Conservation (phyloP, 2,888 invertebrate species). For the Timema cristinae region DNA sequence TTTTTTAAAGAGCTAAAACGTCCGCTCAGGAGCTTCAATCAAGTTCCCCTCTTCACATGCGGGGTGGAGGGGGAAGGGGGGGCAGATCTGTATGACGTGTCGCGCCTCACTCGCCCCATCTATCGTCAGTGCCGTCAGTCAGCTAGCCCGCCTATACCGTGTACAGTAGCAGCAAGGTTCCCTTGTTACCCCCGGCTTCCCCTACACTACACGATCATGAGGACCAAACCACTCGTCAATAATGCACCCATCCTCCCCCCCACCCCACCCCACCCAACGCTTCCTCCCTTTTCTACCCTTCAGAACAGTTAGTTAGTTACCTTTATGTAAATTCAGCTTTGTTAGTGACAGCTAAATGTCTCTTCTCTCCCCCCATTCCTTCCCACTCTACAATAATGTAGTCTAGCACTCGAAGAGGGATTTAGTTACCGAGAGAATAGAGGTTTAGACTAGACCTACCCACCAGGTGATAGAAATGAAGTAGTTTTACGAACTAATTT, state of each 20-base stretch:
- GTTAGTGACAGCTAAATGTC: constrained; percentile 30
- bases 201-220: neutral
- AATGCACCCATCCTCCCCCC: constrained; percentile 22
- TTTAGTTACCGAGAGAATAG: no score
- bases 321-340: constrained; percentile 31
- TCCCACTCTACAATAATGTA: neutral
- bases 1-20: no score
- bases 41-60: no score
- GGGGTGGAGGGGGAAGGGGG: no score
- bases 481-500: no score
- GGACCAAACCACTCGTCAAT: constrained; percentile 25
- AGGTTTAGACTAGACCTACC: no score
- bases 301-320: constrained; percentile 31
- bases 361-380: constrained; percentile 19
- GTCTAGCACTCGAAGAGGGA: no score
- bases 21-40: no score
- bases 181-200: neutral
- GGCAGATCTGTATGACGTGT: no score
- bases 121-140: constrained; percentile 12
- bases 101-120: neutral
- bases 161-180: neutral
- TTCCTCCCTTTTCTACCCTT: constrained; percentile 22
- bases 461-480: no score
- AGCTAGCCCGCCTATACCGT: constrained; percentile 14
- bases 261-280: constrained; percentile 23